Percentiles rank a stretch among this genome's conserved stretches.
phyloP scores from a whole-genome alignment of 2,888 invertebrate genomes.

The Abrostola tripartita region DNA sequence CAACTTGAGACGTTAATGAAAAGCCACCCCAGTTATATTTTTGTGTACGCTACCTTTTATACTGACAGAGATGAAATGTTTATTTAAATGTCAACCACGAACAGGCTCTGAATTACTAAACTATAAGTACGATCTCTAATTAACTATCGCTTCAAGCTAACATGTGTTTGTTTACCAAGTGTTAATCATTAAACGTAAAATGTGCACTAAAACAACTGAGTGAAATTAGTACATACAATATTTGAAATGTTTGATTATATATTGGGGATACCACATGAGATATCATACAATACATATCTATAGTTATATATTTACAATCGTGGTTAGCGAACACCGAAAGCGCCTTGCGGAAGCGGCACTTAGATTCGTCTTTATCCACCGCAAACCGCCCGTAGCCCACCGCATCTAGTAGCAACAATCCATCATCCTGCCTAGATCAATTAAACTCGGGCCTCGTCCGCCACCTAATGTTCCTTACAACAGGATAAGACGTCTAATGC shows the following conservation, averaged over 20 bases:
- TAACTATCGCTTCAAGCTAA: neutral
- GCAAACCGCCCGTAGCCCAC: constrained; percentile 58
- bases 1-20: constrained; percentile 22
- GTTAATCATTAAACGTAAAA: no score
- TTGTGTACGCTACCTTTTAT: constrained; percentile 7
- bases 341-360: constrained; percentile 63
- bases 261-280: neutral
- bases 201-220: no score
- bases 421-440: constrained; percentile 77
- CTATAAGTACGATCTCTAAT: neutral
- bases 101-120: neutral
- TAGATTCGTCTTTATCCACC: constrained; percentile 70
- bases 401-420: constrained; percentile 65
- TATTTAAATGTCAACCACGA: neutral
- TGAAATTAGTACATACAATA: neutral
- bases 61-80: neutral
- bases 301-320: constrained; percentile 13
- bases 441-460: constrained; percentile 68
- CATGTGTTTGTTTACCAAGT: neutral
- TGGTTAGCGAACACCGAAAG: constrained; percentile 50
- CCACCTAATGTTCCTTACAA: constrained; percentile 61
- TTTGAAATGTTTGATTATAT: neutral
- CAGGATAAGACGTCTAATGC: constrained; percentile 60
- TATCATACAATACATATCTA: neutral
- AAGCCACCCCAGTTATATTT: constrained; percentile 4